phyloP scores from a whole-genome alignment of 2,888 invertebrate genomes.

The Clivina fossor region DNA sequence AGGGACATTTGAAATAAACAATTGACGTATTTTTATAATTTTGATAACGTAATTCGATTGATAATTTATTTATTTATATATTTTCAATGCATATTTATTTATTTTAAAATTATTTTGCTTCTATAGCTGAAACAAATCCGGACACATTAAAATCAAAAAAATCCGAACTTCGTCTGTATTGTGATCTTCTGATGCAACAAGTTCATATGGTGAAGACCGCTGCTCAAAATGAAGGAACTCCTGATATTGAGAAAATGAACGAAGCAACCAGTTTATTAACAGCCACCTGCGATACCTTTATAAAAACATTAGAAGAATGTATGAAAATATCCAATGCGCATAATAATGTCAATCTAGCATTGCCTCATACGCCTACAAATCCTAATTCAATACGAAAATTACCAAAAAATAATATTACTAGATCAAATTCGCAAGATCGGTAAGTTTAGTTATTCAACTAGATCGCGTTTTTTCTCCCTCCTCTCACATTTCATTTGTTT shows the following conservation, averaged over 20 bases:
- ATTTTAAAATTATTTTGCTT: neutral
- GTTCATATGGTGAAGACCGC: conserved; percentile 74
- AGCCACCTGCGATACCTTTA: conserved; percentile 82
- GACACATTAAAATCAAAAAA: conserved; percentile 70
- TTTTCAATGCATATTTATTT: neutral
- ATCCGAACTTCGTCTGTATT: conserved; percentile 75
- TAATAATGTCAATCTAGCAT: conserved; percentile 46
- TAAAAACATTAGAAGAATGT: conserved; percentile 78
- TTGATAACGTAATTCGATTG: too few relatives aligned
- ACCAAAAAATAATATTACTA: conserved; percentile 27
- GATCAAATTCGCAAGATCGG: conserved; percentile 40
- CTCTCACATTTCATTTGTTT: conserved; percentile 1
- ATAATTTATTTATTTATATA: too few relatives aligned
- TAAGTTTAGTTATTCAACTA: conserved; percentile 12
- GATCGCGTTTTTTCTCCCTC: conserved; percentile 3
- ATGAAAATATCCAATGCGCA: conserved; percentile 63
- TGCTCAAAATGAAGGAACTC: conserved; percentile 58
- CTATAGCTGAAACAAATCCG: conserved; percentile 56
- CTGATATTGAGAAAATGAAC: conserved; percentile 68
- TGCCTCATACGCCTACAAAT: conserved; percentile 46
- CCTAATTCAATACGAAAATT: conserved; percentile 46
- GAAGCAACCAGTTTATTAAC: conserved; percentile 73
- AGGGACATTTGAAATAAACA: too few relatives aligned
- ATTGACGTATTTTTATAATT: too few relatives aligned
- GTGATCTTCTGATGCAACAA: conserved; percentile 83